Conservation (phyloP, 1,140 invertebrate genomes). For the Drosophila suzukii region DNA sequence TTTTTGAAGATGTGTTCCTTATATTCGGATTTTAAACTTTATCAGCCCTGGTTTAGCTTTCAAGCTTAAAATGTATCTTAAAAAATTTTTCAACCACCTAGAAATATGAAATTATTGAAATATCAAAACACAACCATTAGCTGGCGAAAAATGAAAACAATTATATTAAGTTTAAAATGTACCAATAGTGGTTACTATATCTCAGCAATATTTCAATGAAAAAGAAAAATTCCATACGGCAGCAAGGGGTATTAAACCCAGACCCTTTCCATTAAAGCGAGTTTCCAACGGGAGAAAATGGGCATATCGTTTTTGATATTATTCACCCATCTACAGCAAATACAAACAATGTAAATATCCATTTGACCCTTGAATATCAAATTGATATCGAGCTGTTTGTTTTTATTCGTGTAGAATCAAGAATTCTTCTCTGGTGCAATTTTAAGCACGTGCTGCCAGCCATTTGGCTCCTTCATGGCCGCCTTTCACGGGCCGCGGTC, state of each 20-base stretch:
- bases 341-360: background rate
- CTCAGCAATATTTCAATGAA: background rate
- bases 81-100: too few species aligned
- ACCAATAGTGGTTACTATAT: background rate
- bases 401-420: conserved; percentile 26
- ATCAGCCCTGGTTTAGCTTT: too few species aligned
- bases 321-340: background rate
- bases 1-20: background rate
- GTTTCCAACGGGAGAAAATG: background rate
- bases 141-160: too few species aligned
- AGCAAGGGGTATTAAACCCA: background rate
- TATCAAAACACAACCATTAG: too few species aligned
- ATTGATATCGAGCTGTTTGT: background rate
- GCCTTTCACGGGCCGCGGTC: conserved; percentile 59
- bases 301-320: background rate
- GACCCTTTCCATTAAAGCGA: background rate
- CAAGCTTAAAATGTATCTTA: too few species aligned
- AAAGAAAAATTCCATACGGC: background rate
- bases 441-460: conserved; percentile 68
- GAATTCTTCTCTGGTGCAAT: conserved; percentile 54
- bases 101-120: too few species aligned
- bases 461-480: background rate
- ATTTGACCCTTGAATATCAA: background rate
- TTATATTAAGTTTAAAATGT: too few species aligned
- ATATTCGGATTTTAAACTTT: too few species aligned